Percentiles rank a stretch among this genome's conserved stretches.
Conservation (phyloP, 64 coral and sea anemone species). For the Anthopleura sola region DNA sequence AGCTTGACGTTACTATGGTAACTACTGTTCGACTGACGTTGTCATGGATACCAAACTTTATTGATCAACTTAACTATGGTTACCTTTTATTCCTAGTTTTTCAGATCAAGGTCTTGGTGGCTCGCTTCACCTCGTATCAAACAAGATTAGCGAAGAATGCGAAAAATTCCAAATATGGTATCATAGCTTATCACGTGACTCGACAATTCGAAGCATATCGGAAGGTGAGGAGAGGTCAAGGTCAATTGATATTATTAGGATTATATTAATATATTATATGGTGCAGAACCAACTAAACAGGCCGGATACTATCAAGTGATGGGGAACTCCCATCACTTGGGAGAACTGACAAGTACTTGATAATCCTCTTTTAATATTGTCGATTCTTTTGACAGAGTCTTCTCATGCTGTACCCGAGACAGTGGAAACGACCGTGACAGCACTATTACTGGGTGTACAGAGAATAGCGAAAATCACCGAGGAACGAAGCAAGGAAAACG, state of each 20-base stretch:
- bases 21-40: background rate
- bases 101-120: slow-evolving; percentile 56
- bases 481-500: background rate
- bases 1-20: background rate
- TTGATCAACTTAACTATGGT: background rate
- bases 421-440: slow-evolving; percentile 56
- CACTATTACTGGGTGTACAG: slow-evolving; percentile 62
- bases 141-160: slow-evolving; percentile 43
- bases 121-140: slow-evolving; percentile 25
- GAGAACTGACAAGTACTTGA: too few relatives aligned
- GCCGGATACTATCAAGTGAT: too few relatives aligned
- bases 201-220: background rate
- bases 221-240: background rate
- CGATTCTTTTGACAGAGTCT: background rate
- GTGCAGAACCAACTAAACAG: background rate
- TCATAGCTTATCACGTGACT: background rate
- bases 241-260: background rate
- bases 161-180: slow-evolving; percentile 34
- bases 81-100: slow-evolving; percentile 12
- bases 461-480: slow-evolving; percentile 50
- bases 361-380: background rate
- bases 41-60: background rate
- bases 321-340: too few relatives aligned
- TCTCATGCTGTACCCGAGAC: background rate
- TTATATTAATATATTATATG: background rate